These are phyloP conservation scores for Poecilia velifera DNA, from an alignment of 2,797 vertebrate species.

Conservation along the genomic window DNA sequence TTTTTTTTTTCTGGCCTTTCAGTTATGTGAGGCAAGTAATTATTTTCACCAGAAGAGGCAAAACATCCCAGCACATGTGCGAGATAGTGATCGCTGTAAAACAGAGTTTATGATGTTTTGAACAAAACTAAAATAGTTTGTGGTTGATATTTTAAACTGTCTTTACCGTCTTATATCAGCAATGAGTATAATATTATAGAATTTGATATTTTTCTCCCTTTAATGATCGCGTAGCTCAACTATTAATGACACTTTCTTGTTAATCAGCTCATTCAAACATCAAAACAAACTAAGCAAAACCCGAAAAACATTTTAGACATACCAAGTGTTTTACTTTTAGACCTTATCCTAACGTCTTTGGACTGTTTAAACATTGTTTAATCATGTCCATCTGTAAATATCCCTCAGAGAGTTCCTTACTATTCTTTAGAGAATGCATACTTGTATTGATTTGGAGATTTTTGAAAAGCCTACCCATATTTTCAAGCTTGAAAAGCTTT, in stretches of 20 bases:
- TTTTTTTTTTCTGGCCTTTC: neutral
- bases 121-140: too few relatives aligned
- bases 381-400: neutral
- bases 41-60: neutral
- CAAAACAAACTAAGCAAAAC: neutral
- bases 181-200: neutral
- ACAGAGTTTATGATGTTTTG: too few relatives aligned
- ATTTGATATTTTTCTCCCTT: neutral
- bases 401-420: neutral
- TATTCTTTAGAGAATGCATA: neutral
- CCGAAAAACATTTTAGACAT: neutral
- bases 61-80: too few relatives aligned
- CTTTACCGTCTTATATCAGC: too few relatives aligned
- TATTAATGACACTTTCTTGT: neutral
- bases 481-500: neutral
- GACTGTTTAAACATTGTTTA: neutral
- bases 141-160: too few relatives aligned
- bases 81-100: too few relatives aligned
- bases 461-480: neutral
- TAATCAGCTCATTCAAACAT: neutral
- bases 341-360: neutral
- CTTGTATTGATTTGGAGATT: neutral
- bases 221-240: neutral
- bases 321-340: neutral
- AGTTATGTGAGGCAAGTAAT: neutral